phyloP scores from a whole-genome alignment of 2,888 invertebrate genomes.

The Ennomos quercinarius region DNA sequence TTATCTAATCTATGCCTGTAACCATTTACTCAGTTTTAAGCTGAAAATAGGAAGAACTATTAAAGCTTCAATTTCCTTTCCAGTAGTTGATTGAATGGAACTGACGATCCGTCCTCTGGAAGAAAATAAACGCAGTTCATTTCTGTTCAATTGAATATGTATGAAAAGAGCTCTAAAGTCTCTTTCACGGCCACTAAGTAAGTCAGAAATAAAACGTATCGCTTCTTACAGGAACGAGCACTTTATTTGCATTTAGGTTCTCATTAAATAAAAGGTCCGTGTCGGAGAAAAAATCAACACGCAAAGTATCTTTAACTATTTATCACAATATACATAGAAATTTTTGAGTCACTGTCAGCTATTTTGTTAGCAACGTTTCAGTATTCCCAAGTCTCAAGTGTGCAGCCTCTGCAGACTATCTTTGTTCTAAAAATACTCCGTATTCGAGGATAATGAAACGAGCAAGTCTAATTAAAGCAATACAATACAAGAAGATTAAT shows the following conservation, averaged over 20 bases:
- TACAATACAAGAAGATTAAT: constrained; percentile 10
- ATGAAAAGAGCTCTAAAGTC: constrained; percentile 9
- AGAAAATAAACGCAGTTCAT: constrained; percentile 5
- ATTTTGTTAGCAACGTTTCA: too few relatives aligned
- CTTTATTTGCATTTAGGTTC: constrained; percentile 4
- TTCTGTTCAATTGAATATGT: constrained; percentile 14
- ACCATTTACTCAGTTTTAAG: too few relatives aligned
- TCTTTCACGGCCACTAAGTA: constrained; percentile 6
- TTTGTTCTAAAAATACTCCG: constrained; percentile 1
- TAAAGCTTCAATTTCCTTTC: not conserved
- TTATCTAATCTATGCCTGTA: too few relatives aligned
- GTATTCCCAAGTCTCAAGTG: not conserved
- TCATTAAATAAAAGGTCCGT: not conserved
- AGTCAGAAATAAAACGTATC: not conserved
- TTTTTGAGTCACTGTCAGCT: too few relatives aligned
- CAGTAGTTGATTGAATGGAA: not conserved
- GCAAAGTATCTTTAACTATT: too few relatives aligned
- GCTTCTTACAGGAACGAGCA: not conserved
- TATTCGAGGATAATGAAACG: constrained; percentile 1
- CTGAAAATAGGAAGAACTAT: not conserved
- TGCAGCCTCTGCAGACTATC: not conserved
- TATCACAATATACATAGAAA: too few relatives aligned
- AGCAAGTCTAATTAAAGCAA: constrained; percentile 10
- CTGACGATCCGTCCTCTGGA: not conserved
- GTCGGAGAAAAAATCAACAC: too few relatives aligned